These are phyloP conservation scores for Diplosoma virens DNA, from an alignment of 23 tunicate genomes.

Conservation along the genomic window DNA sequence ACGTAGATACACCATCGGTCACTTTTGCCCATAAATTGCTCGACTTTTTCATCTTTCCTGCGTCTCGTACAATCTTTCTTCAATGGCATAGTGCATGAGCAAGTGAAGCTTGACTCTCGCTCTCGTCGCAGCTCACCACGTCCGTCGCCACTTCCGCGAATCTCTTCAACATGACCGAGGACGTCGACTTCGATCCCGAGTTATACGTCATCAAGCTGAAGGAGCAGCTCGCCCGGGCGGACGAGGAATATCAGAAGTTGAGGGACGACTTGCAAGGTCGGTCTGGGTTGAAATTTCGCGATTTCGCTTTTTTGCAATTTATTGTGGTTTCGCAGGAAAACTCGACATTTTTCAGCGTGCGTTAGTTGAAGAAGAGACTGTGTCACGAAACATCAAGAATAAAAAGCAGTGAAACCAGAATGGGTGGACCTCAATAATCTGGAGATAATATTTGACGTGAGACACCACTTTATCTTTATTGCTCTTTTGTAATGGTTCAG, in stretches of 20 bases:
- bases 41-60: too few relatives aligned
- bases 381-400: slow-evolving; percentile 49
- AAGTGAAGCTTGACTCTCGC: too few relatives aligned
- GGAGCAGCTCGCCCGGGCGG: slow-evolving; percentile 27
- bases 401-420: slow-evolving; percentile 22
- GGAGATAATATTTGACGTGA: too few relatives aligned
- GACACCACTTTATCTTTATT: too few relatives aligned
- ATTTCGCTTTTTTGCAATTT: background rate
- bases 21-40: too few relatives aligned
- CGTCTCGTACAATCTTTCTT: too few relatives aligned
- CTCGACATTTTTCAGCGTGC: slow-evolving; percentile 47
- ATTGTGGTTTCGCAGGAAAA: slow-evolving; percentile 36
- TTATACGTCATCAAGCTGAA: slow-evolving; percentile 51
- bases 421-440: too few relatives aligned
- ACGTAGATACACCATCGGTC: too few relatives aligned
- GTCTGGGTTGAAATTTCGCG: background rate
- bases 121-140: slow-evolving; percentile 10
- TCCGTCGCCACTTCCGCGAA: slow-evolving; percentile 43
- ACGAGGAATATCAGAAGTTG: slow-evolving; percentile 35
- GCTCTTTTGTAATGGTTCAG: too few relatives aligned
- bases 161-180: slow-evolving; percentile 70
- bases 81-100: too few relatives aligned
- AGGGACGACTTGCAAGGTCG: slow-evolving; percentile 37
- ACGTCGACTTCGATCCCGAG: slow-evolving; percentile 87
- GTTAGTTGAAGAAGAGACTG: slow-evolving; percentile 68